Conservation (phyloP, 2,888 invertebrate species). For the Clusia tigrina region DNA sequence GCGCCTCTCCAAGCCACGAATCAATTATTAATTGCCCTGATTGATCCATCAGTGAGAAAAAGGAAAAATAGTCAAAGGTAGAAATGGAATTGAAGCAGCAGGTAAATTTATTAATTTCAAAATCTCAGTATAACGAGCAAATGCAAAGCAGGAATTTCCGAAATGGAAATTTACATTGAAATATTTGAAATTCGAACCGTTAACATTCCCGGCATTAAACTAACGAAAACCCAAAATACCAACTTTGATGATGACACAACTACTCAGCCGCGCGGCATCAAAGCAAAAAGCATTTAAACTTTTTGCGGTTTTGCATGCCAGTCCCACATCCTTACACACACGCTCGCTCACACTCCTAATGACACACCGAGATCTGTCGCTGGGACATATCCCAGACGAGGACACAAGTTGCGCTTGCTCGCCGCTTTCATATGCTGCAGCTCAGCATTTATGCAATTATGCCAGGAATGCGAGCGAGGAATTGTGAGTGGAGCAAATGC, state of each 20-base stretch:
- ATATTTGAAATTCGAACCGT: conserved; percentile 48
- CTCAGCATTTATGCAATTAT: conserved; percentile 51
- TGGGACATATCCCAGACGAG: conserved; percentile 39
- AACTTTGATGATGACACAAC: conserved; percentile 2
- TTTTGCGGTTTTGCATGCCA: conserved; percentile 50
- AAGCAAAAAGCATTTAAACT: conserved; percentile 55
- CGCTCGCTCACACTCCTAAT: not conserved
- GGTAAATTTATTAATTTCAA: not conserved
- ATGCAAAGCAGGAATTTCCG: not conserved
- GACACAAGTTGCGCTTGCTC: conserved; percentile 29
- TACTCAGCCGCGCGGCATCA: conserved; percentile 33
- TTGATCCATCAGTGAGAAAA: conserved; percentile 42
- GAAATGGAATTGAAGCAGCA: not conserved
- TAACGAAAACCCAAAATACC: conserved; percentile 30
- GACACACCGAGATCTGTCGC: conserved; percentile 28
- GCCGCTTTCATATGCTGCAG: too few relatives aligned
- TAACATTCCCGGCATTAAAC: conserved; percentile 37
- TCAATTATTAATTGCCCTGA: conserved; percentile 56
- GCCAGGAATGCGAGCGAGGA: conserved; percentile 44
- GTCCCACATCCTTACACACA: not conserved
- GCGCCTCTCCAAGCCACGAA: conserved; percentile 33
- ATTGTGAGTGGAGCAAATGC: not conserved
- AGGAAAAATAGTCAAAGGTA: not conserved
- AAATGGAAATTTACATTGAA: conserved; percentile 22
- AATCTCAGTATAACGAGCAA: conserved; percentile 9